phyloP scores from a whole-genome alignment of 2,113 vertebrate species.

The Trogon melanurus region DNA sequence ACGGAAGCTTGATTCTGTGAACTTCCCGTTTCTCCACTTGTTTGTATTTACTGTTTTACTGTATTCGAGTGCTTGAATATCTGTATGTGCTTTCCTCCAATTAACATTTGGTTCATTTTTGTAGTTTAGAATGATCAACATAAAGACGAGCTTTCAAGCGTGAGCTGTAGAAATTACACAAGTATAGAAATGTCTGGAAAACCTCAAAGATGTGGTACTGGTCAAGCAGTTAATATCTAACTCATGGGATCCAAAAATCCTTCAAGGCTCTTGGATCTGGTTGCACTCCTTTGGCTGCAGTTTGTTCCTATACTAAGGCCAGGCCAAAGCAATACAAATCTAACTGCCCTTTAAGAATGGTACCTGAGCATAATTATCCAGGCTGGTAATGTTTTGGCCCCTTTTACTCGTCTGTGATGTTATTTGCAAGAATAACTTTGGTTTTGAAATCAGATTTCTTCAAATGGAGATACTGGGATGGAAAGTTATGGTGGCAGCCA shows the following conservation, averaged over 20 bases:
- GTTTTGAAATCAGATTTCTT: neutral
- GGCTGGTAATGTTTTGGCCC: neutral
- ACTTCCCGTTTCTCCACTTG: neutral
- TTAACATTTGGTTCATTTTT: neutral
- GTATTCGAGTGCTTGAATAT: neutral
- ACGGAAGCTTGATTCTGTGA: neutral
- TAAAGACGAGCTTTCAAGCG: neutral
- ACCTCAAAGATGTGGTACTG: neutral
- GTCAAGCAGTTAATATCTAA: neutral
- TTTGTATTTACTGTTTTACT: neutral
- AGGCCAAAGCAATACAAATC: neutral
- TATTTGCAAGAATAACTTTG: neutral
- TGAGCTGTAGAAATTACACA: neutral
- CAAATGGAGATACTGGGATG: neutral
- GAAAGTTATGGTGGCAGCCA: neutral
- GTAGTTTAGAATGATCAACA: neutral
- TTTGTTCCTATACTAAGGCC: neutral
- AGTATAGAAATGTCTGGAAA: neutral
- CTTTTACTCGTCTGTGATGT: neutral
- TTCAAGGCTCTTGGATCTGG: neutral
- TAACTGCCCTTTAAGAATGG: neutral
- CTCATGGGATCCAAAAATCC: neutral
- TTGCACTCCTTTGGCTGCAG: neutral
- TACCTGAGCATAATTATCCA: neutral
- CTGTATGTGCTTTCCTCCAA: neutral